A percentile compares a stretch with the other conserved stretches of the same genome.
These are phyloP conservation scores for Sipha flava DNA, from an alignment of 1,140 invertebrate species.

Conservation along the genomic window DNA sequence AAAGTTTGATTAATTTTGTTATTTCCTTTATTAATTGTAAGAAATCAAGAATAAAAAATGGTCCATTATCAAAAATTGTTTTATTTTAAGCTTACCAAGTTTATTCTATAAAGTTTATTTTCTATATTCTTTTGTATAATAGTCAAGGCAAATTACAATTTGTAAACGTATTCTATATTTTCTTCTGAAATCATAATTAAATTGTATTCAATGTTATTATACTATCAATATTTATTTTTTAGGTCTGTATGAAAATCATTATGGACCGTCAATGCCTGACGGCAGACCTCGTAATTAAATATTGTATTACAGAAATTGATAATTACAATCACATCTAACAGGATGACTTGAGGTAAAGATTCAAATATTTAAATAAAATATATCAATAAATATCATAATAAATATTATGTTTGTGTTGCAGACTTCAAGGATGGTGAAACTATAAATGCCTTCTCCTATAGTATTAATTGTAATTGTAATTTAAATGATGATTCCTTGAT, in stretches of 20 bases:
- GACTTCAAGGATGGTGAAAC: constrained; percentile 10
- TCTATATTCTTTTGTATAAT: too few relatives aligned
- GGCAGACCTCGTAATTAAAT: constrained; percentile 9
- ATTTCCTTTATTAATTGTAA: too few relatives aligned
- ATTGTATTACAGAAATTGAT: not conserved
- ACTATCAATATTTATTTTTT: not conserved
- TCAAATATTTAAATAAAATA: not conserved
- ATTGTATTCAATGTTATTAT: not conserved
- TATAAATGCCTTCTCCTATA: not conserved
- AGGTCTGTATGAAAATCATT: constrained; percentile 27
- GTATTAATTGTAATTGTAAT: constrained; percentile 25
- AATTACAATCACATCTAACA: not conserved
- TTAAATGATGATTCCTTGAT: constrained; percentile 21
- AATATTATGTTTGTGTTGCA: not conserved
- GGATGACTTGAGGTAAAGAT: not conserved
- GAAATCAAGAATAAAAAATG: too few relatives aligned
- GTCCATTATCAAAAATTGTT: too few relatives aligned
- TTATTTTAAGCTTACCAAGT: too few relatives aligned
- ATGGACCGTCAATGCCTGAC: constrained; percentile 2
- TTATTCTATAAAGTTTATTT: too few relatives aligned
- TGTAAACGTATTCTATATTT: too few relatives aligned
- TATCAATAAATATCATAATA: not conserved
- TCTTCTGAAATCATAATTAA: too few relatives aligned
- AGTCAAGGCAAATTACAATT: too few relatives aligned
- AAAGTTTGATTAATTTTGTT: too few relatives aligned